These are phyloP conservation scores for Eublepharis macularius DNA, from an alignment of 2,113 vertebrate genomes.

Conservation along the genomic window DNA sequence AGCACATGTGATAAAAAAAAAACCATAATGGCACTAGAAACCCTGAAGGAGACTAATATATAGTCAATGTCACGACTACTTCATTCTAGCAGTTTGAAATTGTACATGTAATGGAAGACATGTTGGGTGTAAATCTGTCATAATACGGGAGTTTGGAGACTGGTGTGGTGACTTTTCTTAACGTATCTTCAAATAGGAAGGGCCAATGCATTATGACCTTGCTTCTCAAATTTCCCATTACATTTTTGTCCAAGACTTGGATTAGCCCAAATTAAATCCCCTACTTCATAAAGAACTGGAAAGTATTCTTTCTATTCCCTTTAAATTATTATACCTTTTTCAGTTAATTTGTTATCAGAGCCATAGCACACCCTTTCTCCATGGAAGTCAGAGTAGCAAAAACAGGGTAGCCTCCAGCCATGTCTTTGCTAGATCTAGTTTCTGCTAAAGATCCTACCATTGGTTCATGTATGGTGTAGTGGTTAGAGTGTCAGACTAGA, in stretches of 20 bases:
- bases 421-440: too few relatives aligned
- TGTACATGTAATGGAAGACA: neutral
- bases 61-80: neutral
- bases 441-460: too few relatives aligned
- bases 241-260: neutral
- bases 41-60: neutral
- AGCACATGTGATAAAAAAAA: neutral
- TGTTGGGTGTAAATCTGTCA: neutral
- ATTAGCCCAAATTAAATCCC: neutral
- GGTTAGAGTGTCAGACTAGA: too few relatives aligned
- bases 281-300: neutral
- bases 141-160: neutral
- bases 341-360: too few relatives aligned
- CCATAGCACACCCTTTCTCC: too few relatives aligned
- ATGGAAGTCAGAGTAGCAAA: too few relatives aligned
- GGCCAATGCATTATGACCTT: neutral
- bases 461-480: too few relatives aligned
- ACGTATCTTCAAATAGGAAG: neutral
- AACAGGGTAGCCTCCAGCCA: too few relatives aligned
- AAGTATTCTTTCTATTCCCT: neutral
- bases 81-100: neutral
- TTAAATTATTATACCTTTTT: too few relatives aligned
- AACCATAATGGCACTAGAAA: neutral
- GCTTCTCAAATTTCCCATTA: neutral
- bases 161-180: neutral